Evolutionary conservation across 2,113 vertebrate genomes (phyloP).

Genomic region (Campylomormyrus numenius): DNA sequence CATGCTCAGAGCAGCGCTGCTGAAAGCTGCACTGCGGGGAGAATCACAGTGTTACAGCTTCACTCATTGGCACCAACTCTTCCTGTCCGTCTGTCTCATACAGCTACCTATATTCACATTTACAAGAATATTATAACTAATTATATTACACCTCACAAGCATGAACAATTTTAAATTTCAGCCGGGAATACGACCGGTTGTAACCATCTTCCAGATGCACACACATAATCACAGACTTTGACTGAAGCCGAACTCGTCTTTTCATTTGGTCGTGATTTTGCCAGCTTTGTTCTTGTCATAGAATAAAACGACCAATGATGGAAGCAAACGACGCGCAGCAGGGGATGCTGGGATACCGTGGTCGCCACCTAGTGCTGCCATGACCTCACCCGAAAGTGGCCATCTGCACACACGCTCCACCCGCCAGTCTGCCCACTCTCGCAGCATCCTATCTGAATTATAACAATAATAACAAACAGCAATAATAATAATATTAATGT

Average conservation of each 20-base stretch:
- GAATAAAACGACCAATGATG: neutral
- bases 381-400: neutral
- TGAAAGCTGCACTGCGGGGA: neutral
- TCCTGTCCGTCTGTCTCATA: neutral
- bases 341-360: neutral
- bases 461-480: neutral
- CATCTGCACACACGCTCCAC: neutral
- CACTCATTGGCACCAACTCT: neutral
- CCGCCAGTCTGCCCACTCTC: neutral
- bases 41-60: neutral
- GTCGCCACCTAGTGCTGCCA: neutral
- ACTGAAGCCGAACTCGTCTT: neutral
- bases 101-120: neutral
- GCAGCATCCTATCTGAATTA: neutral
- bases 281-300: neutral
- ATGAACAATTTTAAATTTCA: neutral
- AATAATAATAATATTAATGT: neutral
- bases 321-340: neutral
- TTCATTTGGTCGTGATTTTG: neutral
- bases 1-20: neutral
- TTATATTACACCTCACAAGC: neutral
- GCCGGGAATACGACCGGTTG: neutral
- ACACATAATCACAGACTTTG: neutral
- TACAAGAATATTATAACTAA: neutral
- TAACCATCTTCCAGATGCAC: neutral